Evolutionary conservation across 1,140 invertebrate species (phyloP), one percentile per base, ranked within the genome.

Genomic region (Zaprionus capensis): DNA sequence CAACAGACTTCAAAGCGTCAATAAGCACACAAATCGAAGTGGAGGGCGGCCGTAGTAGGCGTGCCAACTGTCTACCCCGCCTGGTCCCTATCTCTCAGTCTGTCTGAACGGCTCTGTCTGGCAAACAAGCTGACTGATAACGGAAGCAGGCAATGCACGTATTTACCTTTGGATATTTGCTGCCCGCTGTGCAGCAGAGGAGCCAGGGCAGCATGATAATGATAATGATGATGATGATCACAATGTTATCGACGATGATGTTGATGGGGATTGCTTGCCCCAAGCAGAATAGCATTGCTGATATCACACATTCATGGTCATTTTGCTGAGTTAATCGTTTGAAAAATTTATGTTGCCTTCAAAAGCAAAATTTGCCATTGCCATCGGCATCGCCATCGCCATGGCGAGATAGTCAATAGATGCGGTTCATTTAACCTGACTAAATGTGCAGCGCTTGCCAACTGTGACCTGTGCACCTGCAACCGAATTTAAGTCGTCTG

Each of bases 311-410:
- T 87, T 88, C 84, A 87, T 87, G 84, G 84, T 87, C 84, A 87
- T 87, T 87, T 87, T 87, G 84, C 84, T 87, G 84, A 87, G 84
- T 87, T 84, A 87, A 87, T 87, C 84, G 84, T 88, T 87, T 87
- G 84, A 87, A 87, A 87, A 87, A 87, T 87, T 87, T 87, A 87
- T 87, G 84, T 88, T 87, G 84, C 84, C 84, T 87, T 87, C 84
- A 87, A 87, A 87, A 88, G 84, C 84, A 84, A 87, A 87, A 87
- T 87, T 87, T 87, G 75, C 84, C 84, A 86, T 75, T 49, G 61
- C 63, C 71, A 76, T 55, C 22, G 68, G 12, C 58, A 44, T 26
- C 53, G 46, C 57, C 69, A 70, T 73, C 41, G 38, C 11, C 81
- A 80, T 68, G 63, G 61, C 75, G 41, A 81, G 84, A 87, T 83